Evolutionary conservation across 1,140 invertebrate genomes (phyloP).

Genomic region (Metopolophium dirhodum): DNA sequence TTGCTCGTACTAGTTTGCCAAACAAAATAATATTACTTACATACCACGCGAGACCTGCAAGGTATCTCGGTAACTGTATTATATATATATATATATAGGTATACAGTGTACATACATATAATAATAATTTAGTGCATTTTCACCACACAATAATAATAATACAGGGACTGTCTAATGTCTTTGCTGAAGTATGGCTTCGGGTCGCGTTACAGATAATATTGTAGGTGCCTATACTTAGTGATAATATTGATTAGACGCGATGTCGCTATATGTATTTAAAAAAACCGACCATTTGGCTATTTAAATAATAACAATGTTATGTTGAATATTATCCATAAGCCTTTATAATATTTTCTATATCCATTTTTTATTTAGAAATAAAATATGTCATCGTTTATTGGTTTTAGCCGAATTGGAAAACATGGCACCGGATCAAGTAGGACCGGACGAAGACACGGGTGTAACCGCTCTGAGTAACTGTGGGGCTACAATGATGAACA

Average conservation of each 20-base stretch:
- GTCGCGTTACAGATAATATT: background rate
- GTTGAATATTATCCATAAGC: background rate
- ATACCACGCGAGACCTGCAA: too few species aligned
- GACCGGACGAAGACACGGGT: constrained; percentile 37
- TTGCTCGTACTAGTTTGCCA: background rate
- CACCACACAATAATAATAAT: constrained; percentile 7
- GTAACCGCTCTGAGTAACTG: constrained; percentile 45
- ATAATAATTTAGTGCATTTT: background rate
- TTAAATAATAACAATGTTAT: background rate
- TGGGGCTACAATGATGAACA: constrained; percentile 42
- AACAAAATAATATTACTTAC: background rate
- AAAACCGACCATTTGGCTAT: background rate
- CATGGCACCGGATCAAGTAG: constrained; percentile 53
- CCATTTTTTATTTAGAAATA: background rate
- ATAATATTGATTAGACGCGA: background rate
- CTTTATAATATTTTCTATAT: too few species aligned
- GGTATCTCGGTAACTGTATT: background rate
- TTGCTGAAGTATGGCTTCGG: background rate
- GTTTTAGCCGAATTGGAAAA: constrained; percentile 42
- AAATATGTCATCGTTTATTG: constrained; percentile 22
- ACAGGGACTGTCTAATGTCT: background rate
- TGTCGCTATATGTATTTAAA: background rate
- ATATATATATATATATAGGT: too few species aligned
- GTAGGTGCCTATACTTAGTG: too few species aligned
- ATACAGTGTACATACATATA: background rate